phyloP scores from a whole-genome alignment of 2,888 invertebrate genomes.

The Tanypteryx hageni region DNA sequence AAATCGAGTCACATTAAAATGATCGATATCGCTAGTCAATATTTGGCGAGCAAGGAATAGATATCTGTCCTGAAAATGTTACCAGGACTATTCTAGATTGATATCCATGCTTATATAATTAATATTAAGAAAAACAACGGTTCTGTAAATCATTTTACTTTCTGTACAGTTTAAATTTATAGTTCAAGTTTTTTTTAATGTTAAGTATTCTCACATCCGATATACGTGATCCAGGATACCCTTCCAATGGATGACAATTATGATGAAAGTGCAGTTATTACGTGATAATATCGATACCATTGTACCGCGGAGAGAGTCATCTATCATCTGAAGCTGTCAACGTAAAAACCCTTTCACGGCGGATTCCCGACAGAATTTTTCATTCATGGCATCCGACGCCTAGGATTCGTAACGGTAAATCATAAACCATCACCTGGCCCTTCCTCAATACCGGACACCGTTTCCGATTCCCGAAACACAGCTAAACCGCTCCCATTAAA shows the following conservation, averaged over 20 bases:
- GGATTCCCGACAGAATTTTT: not conserved
- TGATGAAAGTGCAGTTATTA: slow-evolving; percentile 2
- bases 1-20: no score
- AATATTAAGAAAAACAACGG: no score
- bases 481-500: not conserved
- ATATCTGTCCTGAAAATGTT: no score
- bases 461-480: not conserved
- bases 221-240: not conserved
- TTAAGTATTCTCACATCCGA: not conserved
- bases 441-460: not conserved
- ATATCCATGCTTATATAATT: no score
- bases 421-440: not conserved
- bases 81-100: no score
- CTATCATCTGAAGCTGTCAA: not conserved
- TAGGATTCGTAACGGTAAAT: not conserved
- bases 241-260: not conserved
- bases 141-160: no score
- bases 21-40: no score
- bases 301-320: not conserved
- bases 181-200: no score
- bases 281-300: not conserved
- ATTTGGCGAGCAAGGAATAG: no score
- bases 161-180: no score
- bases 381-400: not conserved
- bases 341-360: not conserved